A percentile compares a stretch with the other conserved stretches of the same genome.
Conservation (phyloP, 2,888 invertebrate genomes). For the Tiliacea citrago region DNA sequence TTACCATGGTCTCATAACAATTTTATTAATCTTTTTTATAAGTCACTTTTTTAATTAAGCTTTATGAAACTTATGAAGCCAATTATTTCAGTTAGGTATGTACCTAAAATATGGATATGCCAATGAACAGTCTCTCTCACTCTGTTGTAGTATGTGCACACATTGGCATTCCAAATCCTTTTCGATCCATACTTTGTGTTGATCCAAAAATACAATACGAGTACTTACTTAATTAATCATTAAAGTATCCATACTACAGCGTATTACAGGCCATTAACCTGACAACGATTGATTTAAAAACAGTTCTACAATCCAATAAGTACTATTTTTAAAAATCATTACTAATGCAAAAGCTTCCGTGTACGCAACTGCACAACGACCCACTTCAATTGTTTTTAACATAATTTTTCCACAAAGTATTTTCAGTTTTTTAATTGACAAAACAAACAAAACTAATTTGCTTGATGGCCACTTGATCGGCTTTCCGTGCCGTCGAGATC, state of each 20-base stretch:
- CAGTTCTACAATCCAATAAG: constrained; percentile 14
- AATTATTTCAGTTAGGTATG: too few species aligned
- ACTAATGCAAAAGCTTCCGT: constrained; percentile 16
- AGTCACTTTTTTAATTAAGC: too few species aligned
- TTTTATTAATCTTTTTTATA: too few species aligned
- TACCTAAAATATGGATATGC: too few species aligned
- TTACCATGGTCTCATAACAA: too few species aligned
- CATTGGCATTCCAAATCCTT: too few species aligned
- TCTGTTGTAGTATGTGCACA: too few species aligned
- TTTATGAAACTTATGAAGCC: too few species aligned
- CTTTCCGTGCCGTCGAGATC: constrained; percentile 12
- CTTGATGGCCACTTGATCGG: constrained; percentile 32
- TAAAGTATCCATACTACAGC: background rate
- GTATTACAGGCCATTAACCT: background rate
- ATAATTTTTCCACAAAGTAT: constrained; percentile 4
- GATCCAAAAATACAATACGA: background rate
- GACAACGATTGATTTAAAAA: constrained; percentile 1
- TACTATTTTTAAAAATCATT: constrained; percentile 6
- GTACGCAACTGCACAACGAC: background rate
- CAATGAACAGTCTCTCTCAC: too few species aligned
- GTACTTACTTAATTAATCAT: constrained; percentile 5
- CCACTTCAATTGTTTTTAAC: constrained; percentile 15
- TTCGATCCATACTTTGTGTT: too few species aligned
- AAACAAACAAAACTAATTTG: constrained; percentile 37
- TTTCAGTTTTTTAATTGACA: constrained; percentile 22